These are phyloP conservation scores for Poecilia velifera DNA, from an alignment of 2,797 vertebrate genomes.

Conservation along the genomic window DNA sequence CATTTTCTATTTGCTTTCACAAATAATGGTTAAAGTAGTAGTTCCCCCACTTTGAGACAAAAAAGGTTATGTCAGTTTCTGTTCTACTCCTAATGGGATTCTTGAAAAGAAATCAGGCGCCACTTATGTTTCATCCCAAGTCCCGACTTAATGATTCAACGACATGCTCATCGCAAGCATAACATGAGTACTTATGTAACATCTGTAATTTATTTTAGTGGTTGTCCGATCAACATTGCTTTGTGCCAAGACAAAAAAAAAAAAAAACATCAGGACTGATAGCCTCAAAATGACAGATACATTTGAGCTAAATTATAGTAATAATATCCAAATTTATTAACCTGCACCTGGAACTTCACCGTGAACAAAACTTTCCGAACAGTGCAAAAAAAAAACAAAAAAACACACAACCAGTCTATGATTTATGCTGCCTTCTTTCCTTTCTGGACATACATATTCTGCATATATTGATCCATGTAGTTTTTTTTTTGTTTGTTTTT, in stretches of 20 bases:
- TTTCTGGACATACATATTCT: slow-evolving; percentile 17
- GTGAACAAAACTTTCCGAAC: slow-evolving; percentile 28
- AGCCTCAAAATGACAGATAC: not conserved
- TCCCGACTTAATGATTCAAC: slow-evolving; percentile 24
- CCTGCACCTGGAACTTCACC: slow-evolving; percentile 3
- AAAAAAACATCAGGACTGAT: slow-evolving; percentile 17
- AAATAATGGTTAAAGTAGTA: not conserved
- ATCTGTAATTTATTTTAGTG: slow-evolving; percentile 14
- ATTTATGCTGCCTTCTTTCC: slow-evolving; percentile 22
- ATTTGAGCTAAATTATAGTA: not conserved
- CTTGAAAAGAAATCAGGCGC: slow-evolving; percentile 16
- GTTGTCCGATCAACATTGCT: slow-evolving; percentile 3
- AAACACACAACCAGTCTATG: slow-evolving; percentile 14
- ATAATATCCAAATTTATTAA: not conserved
- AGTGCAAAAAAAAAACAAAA: slow-evolving; percentile 15
- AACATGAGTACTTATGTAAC: slow-evolving; percentile 23
- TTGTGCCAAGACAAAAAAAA: slow-evolving; percentile 20
- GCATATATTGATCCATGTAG: slow-evolving; percentile 6
- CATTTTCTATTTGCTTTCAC: too few species aligned
- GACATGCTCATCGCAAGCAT: slow-evolving; percentile 34
- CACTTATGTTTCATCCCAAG: slow-evolving; percentile 10
- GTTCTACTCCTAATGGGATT: not conserved
- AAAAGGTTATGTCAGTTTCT: too few species aligned
- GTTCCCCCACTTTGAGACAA: slow-evolving; percentile 4
- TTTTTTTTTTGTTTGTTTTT: slow-evolving; percentile 39